Percentiles rank a stretch among this genome's conserved stretches.
Conservation (phyloP, 2,888 invertebrate genomes). For the Cheilosia scutellata region DNA sequence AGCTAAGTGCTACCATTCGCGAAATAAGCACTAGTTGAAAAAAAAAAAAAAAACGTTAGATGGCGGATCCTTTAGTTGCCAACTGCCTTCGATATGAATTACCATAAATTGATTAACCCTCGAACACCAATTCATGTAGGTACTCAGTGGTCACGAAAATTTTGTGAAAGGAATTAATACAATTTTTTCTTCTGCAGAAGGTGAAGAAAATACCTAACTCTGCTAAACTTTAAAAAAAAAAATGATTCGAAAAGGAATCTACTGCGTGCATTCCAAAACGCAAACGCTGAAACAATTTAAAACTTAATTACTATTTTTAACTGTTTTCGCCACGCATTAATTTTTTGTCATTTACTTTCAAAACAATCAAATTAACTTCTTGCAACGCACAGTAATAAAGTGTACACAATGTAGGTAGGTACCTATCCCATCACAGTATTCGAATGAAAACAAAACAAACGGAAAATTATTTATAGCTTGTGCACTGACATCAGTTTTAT, state of each 20-base stretch:
- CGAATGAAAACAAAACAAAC: slow-evolving; percentile 34
- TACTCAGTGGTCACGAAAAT: too few relatives aligned
- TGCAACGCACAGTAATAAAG: slow-evolving; percentile 6
- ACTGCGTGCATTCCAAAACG: too few relatives aligned
- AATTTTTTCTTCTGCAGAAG: too few relatives aligned
- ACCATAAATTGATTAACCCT: too few relatives aligned
- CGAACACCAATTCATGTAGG: too few relatives aligned
- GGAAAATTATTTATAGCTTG: slow-evolving; percentile 67
- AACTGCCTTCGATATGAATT: too few relatives aligned
- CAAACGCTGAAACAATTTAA: background rate
- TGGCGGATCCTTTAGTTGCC: too few relatives aligned
- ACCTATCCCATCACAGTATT: background rate
- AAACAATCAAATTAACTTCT: slow-evolving; percentile 30
- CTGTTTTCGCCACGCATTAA: background rate
- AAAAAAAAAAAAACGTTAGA: background rate
- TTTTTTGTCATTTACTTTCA: background rate
- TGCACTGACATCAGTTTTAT: slow-evolving; percentile 69
- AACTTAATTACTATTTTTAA: background rate
- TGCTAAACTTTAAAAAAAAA: too few relatives aligned
- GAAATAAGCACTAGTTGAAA: background rate
- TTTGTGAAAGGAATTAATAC: too few relatives aligned
- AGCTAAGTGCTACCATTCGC: too few relatives aligned
- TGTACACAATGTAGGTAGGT: slow-evolving; percentile 7
- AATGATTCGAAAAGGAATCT: too few relatives aligned
- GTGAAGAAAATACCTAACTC: too few relatives aligned